These are phyloP conservation scores for Phaethornis superciliosus DNA, from an alignment of 2,113 vertebrate species.

Conservation along the genomic window DNA sequence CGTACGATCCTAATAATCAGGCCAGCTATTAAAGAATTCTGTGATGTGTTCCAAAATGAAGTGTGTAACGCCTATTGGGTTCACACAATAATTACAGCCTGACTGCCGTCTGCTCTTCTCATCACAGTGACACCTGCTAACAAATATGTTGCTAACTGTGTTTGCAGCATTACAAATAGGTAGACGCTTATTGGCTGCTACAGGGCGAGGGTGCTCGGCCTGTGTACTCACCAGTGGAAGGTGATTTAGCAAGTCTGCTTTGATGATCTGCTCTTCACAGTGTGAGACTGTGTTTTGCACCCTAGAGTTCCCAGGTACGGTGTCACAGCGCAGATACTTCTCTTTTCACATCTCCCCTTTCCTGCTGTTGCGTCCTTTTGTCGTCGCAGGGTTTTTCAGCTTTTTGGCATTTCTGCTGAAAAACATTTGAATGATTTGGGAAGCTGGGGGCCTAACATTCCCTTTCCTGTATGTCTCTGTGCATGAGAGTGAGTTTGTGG, in stretches of 20 bases:
- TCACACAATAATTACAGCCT: slow-evolving; percentile 71
- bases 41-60: slow-evolving; percentile 66
- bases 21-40: slow-evolving; percentile 60
- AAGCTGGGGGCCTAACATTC: background rate
- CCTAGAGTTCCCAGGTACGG: slow-evolving; percentile 13
- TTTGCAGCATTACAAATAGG: slow-evolving; percentile 73
- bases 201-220: background rate
- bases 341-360: slow-evolving; percentile 29
- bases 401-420: background rate
- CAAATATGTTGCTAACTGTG: slow-evolving; percentile 71
- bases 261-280: slow-evolving; percentile 37
- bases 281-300: slow-evolving; percentile 23
- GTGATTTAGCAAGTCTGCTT: slow-evolving; percentile 43
- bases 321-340: background rate
- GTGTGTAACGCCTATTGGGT: slow-evolving; percentile 70
- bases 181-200: slow-evolving; percentile 42
- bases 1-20: slow-evolving; percentile 50
- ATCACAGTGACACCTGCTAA: slow-evolving; percentile 71
- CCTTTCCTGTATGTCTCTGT: background rate
- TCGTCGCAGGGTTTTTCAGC: background rate
- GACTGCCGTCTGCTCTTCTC: slow-evolving; percentile 70
- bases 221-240: slow-evolving; percentile 27
- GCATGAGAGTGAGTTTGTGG: background rate
- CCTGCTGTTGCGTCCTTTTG: background rate
- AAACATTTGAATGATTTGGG: background rate